Evolutionary conservation across 2,888 invertebrate genomes (phyloP), one percentile per base, ranked within the genome.

Genomic region (Deroplatys truncata): DNA sequence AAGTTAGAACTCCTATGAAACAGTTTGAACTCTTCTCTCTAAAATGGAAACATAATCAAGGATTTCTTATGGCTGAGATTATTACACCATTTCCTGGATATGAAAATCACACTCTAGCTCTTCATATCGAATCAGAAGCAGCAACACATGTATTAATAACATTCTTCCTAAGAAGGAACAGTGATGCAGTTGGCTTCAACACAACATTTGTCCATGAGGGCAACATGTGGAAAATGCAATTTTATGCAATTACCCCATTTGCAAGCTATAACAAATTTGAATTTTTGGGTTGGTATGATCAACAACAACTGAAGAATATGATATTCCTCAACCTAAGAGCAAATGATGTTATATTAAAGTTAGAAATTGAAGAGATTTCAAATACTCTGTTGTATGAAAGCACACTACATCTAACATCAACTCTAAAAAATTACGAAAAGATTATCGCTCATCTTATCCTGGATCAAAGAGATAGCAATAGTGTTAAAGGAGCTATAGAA

Each of bases 31-130:
- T 72, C 2, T 84, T 87, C 49, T 89, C 72, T 13, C 72, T 89
- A 8, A 29, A 35, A 16, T 87, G 49, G 56, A 72, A 28, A 29
- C 83, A 89, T 29, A 28, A 29, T 15, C n/a, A 87, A 28, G 29
- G 84, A 84, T 84, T n/a, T 16, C 72, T 89, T 49, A 10, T 49
- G 13, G 31, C 84, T 29, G 89, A 89, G 29, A n/a, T 88, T 20
- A 85, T 83, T 20, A 90, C 90, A 72, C 89, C 90, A 28, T 83
- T 90, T 43, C 49, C 86, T 25, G 89, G 89, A 1, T 90, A 89
- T 87, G 91, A 91, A 83, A 90, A 90, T 28, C 86, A 90, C 10
- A 82, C 85, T 82, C n/a, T 91, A 28, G 49, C 86, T 28, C 91
- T 88, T 49, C 86, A 90, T 83, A 91, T 90, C 82, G 89, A 89